A percentile compares a stretch with the other conserved stretches of the same genome.
Conservation (phyloP, 2,113 vertebrate genomes). For the Entosphenus tridentatus region DNA sequence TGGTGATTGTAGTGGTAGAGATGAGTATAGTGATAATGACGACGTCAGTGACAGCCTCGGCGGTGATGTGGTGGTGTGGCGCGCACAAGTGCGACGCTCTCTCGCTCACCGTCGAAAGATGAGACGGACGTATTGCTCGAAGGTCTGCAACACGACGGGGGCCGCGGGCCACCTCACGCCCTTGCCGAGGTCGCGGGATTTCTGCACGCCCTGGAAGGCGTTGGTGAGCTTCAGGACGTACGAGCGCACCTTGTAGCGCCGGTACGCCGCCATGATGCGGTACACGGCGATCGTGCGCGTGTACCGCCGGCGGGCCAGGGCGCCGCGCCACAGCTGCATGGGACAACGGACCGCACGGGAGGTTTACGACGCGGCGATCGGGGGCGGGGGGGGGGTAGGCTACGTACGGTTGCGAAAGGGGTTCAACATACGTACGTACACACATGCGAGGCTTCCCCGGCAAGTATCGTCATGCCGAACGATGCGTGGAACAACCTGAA, state of each 20-base stretch:
- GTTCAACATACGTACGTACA: no score
- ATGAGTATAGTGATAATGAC: no score
- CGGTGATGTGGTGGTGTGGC: no score
- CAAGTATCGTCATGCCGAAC: no score
- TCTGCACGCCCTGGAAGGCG: constrained; percentile 32
- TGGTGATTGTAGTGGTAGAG: no score
- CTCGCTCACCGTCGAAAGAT: constrained; percentile 45
- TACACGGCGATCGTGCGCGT: constrained; percentile 36
- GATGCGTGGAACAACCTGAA: no score
- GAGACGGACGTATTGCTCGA: constrained; percentile 35
- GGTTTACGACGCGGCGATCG: not conserved
- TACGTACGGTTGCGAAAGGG: no score
- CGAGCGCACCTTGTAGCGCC: constrained; percentile 47
- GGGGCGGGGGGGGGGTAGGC: not conserved
- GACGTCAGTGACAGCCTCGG: no score
- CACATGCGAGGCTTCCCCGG: no score
- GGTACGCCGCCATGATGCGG: constrained; percentile 50
- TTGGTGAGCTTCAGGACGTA: constrained; percentile 45
- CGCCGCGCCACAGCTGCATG: constrained; percentile 52
- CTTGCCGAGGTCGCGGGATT: constrained; percentile 39
- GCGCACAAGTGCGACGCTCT: not conserved
- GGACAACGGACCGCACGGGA: not conserved
- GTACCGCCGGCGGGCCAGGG: constrained; percentile 40
- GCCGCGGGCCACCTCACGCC: constrained; percentile 41
- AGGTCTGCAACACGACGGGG: constrained; percentile 28